These are phyloP conservation scores for Odontomachus brunneus DNA, from an alignment of 1,140 invertebrate genomes.

Conservation along the genomic window DNA sequence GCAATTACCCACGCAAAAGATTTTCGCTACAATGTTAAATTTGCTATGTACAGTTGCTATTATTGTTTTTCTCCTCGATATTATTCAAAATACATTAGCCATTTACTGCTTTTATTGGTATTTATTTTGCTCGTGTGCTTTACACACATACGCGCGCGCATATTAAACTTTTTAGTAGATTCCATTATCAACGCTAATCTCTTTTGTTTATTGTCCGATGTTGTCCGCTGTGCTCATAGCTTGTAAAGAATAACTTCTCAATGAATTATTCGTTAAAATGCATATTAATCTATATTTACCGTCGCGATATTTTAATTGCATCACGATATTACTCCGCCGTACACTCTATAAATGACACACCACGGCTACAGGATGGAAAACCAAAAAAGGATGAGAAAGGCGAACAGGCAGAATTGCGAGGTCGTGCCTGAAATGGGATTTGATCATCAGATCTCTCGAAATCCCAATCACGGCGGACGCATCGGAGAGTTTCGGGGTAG, in stretches of 20 bases:
- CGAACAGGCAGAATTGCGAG: not conserved
- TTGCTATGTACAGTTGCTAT: not conserved
- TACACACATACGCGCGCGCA: too few relatives aligned
- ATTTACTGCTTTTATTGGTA: not conserved
- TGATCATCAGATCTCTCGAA: conserved; percentile 21
- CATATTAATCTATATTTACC: not conserved
- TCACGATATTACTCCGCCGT: not conserved
- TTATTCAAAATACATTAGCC: not conserved
- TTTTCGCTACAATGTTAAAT: not conserved
- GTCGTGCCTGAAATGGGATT: not conserved
- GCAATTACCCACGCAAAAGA: not conserved
- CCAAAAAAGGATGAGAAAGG: too few relatives aligned
- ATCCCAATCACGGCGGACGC: conserved; percentile 6
- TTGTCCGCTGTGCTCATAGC: not conserved
- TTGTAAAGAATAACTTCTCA: not conserved
- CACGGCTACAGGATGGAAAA: not conserved
- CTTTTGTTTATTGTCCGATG: not conserved
- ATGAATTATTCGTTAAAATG: not conserved
- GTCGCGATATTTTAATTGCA: not conserved
- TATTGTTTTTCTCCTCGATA: not conserved
- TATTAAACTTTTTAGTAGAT: not conserved
- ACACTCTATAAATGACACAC: not conserved
- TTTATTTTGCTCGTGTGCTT: not conserved
- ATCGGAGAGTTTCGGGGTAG: not conserved
- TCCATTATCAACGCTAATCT: not conserved